phyloP scores from a whole-genome alignment of 2,888 invertebrate genomes.

The Eristalinus sepulchralis region DNA sequence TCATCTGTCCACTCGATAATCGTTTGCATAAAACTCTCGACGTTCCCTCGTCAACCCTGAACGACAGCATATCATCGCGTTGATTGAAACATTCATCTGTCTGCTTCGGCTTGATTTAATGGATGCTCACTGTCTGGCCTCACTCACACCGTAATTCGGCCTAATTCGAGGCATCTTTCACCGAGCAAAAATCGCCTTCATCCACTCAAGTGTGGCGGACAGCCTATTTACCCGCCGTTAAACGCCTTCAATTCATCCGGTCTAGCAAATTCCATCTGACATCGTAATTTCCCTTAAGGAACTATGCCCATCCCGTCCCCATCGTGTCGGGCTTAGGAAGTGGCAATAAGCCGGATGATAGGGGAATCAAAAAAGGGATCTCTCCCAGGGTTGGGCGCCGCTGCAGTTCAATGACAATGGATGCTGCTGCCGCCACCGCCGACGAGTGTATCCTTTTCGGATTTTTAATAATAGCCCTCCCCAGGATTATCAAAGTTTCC shows the following conservation, averaged over 20 bases:
- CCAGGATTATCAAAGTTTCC: constrained; percentile 31
- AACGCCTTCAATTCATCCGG: constrained; percentile 12
- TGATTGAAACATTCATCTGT: not conserved
- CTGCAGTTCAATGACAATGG: constrained; percentile 15
- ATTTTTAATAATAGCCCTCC: constrained; percentile 25
- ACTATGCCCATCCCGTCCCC: not conserved
- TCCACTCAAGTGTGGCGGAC: not conserved
- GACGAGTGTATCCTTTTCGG: constrained; percentile 17
- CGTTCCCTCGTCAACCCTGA: not conserved
- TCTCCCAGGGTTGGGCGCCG: not conserved
- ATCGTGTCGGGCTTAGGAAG: not conserved
- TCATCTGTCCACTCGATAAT: not conserved
- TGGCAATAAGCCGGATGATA: constrained; percentile 25
- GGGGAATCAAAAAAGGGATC: constrained; percentile 5
- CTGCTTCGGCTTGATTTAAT: not conserved
- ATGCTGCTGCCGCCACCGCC: not conserved
- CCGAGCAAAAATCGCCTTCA: not conserved
- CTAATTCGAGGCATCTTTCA: not conserved
- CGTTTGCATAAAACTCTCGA: not conserved
- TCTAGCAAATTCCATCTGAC: constrained; percentile 21
- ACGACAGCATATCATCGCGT: not conserved
- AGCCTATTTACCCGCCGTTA: not conserved
- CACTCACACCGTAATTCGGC: not conserved
- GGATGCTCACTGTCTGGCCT: not conserved
- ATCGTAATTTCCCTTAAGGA: constrained; percentile 35